These are phyloP conservation scores for Paramormyrops kingsleyae DNA, from an alignment of 2,113 vertebrate genomes.

Conservation along the genomic window DNA sequence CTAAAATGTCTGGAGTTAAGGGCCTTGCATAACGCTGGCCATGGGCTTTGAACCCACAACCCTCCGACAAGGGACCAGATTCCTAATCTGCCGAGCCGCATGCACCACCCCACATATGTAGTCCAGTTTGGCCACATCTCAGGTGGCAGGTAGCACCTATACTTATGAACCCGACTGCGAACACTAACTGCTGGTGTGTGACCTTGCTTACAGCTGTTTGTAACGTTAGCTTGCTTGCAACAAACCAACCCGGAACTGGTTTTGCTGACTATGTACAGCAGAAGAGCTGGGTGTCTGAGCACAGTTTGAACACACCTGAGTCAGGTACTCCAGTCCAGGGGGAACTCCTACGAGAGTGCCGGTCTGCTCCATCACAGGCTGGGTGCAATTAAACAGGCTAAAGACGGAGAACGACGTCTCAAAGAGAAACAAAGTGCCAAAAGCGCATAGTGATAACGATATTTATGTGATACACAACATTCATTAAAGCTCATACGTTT, in stretches of 20 bases:
- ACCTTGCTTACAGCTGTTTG: neutral
- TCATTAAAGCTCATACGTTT: neutral
- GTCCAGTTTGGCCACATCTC: neutral
- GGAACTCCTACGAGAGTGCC: slow-evolving; percentile 51
- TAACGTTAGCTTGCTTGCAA: neutral
- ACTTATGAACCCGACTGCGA: neutral
- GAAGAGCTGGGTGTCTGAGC: too few species aligned
- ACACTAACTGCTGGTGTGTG: neutral
- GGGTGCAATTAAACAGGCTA: neutral
- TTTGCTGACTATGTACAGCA: too few species aligned
- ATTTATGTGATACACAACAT: neutral
- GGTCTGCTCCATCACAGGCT: neutral
- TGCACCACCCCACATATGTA: neutral
- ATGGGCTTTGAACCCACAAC: neutral
- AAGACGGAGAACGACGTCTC: neutral
- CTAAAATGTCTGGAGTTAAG: neutral
- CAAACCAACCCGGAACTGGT: neutral
- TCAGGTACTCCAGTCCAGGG: slow-evolving; percentile 72
- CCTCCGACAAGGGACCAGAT: neutral
- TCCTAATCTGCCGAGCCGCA: neutral
- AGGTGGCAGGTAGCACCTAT: neutral
- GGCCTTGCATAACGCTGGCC: neutral
- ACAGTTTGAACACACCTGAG: slow-evolving; percentile 57
- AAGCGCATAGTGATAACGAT: neutral
- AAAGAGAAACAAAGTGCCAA: neutral